Conservation (phyloP, 2,113 vertebrate species). For the Callipepla squamata region DNA sequence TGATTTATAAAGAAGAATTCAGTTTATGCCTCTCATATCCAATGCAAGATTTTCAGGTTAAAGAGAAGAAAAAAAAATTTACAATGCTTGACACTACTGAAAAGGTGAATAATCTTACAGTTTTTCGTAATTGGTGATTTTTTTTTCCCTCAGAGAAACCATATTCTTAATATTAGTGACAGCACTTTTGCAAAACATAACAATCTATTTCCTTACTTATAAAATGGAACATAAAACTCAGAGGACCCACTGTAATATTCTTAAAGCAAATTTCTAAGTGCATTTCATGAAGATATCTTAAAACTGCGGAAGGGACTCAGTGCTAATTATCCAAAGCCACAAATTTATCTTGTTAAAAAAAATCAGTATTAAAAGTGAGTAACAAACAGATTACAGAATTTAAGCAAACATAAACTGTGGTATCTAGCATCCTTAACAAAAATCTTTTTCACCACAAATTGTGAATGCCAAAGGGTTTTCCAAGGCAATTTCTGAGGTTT, state of each 20-base stretch:
- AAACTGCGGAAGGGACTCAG: not conserved
- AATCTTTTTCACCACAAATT: not conserved
- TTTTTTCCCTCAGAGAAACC: not conserved
- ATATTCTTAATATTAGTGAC: not conserved
- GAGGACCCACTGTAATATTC: not conserved
- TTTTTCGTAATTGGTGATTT: not conserved
- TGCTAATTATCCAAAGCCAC: not conserved
- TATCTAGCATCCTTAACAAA: not conserved
- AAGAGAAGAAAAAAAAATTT: not conserved
- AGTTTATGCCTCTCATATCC: not conserved
- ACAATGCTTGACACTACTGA: not conserved
- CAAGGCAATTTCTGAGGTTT: not conserved
- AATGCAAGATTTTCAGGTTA: not conserved
- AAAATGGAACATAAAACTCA: not conserved
- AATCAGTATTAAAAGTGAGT: not conserved
- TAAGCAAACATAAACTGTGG: not conserved
- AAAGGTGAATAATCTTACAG: not conserved
- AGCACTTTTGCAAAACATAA: not conserved
- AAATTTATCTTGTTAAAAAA: not conserved
- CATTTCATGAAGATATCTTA: not conserved
- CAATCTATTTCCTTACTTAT: not conserved
- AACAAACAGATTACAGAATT: not conserved
- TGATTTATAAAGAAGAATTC: not conserved
- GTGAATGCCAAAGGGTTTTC: not conserved
- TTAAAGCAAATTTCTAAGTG: not conserved